These are phyloP conservation scores for Zaprionus lachaisei DNA, from an alignment of 1,140 invertebrate species.

Conservation along the genomic window DNA sequence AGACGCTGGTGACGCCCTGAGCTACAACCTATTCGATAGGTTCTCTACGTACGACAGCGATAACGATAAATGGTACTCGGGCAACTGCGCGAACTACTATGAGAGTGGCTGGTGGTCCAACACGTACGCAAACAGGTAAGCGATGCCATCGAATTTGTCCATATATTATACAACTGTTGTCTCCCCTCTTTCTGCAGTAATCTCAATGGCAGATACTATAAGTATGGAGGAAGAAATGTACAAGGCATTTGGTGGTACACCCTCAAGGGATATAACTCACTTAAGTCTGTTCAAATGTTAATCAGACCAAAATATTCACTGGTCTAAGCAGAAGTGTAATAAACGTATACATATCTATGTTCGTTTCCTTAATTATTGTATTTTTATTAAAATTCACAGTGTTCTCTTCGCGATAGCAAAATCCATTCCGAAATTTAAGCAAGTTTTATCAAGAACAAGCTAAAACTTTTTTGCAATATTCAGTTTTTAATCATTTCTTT, in stretches of 20 bases:
- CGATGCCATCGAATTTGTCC: neutral
- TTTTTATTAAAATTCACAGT: too few relatives aligned
- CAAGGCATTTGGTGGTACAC: conserved; percentile 47
- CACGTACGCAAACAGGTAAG: conserved; percentile 56
- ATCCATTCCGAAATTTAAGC: too few relatives aligned
- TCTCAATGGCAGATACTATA: conserved; percentile 42
- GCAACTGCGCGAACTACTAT: conserved; percentile 88
- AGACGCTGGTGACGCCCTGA: conserved; percentile 88
- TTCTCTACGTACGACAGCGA: conserved; percentile 90
- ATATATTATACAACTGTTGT: neutral
- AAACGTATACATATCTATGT: too few relatives aligned
- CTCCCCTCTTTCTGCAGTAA: conserved; percentile 42
- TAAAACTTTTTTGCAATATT: too few relatives aligned
- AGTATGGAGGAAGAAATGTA: conserved; percentile 2
- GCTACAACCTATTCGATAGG: conserved; percentile 88
- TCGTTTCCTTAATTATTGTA: too few relatives aligned
- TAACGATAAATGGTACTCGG: conserved; percentile 87
- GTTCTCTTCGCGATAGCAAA: too few relatives aligned
- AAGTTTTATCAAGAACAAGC: too few relatives aligned
- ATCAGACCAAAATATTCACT: conserved; percentile 36
- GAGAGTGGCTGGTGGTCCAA: conserved; percentile 89
- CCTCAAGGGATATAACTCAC: conserved; percentile 11
- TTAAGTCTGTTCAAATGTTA: conserved; percentile 31
- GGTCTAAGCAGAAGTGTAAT: neutral
- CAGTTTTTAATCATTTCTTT: too few relatives aligned